Base-by-base conservation (phyloP, 2,797 vertebrate genomes). In the Mionectes olivaceus region DNA sequence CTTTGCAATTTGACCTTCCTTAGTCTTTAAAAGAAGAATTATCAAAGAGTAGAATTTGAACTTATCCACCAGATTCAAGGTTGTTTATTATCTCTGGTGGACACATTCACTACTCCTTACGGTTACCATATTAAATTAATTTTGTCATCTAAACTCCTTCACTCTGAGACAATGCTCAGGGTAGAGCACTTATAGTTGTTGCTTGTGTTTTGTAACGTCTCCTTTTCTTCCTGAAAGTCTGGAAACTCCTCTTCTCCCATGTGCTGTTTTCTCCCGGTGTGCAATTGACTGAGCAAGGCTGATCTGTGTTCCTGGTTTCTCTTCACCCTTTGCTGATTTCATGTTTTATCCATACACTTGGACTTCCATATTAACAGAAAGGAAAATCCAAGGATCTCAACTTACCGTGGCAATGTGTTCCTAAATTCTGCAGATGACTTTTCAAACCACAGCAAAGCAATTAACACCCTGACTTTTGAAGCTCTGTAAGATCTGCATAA, bases 1-100 rank as follows among this genome's bases (percentile, higher is more conserved):
- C 87, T 96, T 67, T 21, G 55, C 37, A 78, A 56, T 85, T 86
- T 74, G 83, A 91, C 59, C 30, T 92, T 90, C 60, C 46, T 84
- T 93, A 68, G 59, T 75, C 73, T 93, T 91, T 78, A 39, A 49
- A 92, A 75, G 17, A 82, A 83, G 57, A 86, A 86, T 78, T 83
- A 87, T 25, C 32, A 19, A 77, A 82, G 37, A 65, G 55, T 10
- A 79, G 49, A 86, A 90, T 74, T 55, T 87, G 27, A 88, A 88
- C 19, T 82, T 46, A 83, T 5, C 52, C 83, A 84, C 21, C 41
- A 87, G 47, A 94, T 39, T 81, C 59, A 86, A 86, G 50, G 68
- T 28, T 89, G 56, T 56, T 89, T 73, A 43, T 28, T 46, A 3
- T 56, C 47, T 71, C 46, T 0, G 1, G 33, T 23, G 15, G 93